Base-by-base conservation (phyloP, 2,113 vertebrate species). In the Dolichallabes microphthalmus region DNA sequence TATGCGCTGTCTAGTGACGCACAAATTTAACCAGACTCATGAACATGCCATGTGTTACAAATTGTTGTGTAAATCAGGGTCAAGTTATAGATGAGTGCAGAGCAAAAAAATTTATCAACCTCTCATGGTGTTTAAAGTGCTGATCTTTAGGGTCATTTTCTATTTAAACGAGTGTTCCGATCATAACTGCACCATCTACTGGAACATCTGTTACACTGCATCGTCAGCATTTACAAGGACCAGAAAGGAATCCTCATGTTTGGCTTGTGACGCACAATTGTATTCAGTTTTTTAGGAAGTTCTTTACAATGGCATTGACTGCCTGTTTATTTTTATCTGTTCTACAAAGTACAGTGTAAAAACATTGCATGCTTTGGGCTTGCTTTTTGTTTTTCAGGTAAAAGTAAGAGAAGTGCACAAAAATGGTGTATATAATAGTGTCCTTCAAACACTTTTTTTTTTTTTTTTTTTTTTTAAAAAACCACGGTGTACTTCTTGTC, bases 151-250 rank as follows among this genome's bases (percentile, higher is more conserved):
- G 27, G 27, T 39, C 8, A 77, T 68, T 80, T 82, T 64, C 80
- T 83, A 17, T 80, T 76, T 69, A 17, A 66, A 19, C 55, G 5
- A 52, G 3, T 68, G 45, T 78, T 3, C 53, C 58, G 61, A 64
- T 64, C 30, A 53, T 64, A 74, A 55, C 55, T 27, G 68, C 69
- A 64, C 83, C 89, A 82, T 64, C 80, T 86, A 53, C 76, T 88
- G 87, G 87, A 87, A 30, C 50, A 78, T 83, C 55, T 83, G 85
- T 88, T 85, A 84, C 81, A 27, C 71, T 82, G 78, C 86, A 85
- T 87, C 55, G 79, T 86, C 27, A 52, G 30, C 32, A 27, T 85
- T 87, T 74, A 85, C 83, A 27, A 55, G 57, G 22, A 81, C 39
- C 27, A 45, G 64, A 64, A 35, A 25, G 61, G 64, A 73, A 83